Conservation (phyloP, 2,113 vertebrate genomes). For the Mastomys coucha region DNA sequence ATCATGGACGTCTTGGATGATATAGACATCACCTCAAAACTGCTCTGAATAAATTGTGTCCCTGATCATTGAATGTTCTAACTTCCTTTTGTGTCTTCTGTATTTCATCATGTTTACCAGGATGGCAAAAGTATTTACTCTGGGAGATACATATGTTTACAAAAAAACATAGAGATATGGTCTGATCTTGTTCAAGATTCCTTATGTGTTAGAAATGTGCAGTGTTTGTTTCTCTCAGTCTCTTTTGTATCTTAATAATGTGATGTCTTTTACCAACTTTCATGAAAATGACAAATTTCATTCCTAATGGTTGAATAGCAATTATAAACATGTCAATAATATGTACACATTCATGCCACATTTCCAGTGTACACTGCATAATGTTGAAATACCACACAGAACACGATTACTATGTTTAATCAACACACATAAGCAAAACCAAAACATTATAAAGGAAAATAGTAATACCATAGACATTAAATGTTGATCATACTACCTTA, state of each 20-base stretch:
- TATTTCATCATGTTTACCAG: neutral
- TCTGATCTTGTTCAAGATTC: neutral
- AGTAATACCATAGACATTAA: neutral
- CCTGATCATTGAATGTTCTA: neutral
- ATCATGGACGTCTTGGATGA: neutral
- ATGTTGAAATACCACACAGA: neutral
- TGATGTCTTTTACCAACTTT: neutral
- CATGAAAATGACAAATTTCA: neutral
- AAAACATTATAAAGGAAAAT: neutral
- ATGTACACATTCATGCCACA: neutral
- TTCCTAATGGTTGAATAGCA: neutral
- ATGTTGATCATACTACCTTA: neutral
- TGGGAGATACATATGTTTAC: neutral
- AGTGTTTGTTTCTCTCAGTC: neutral
- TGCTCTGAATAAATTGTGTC: conserved; percentile 24
- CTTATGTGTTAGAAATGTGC: neutral
- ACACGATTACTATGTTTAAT: neutral
- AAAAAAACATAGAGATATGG: neutral
- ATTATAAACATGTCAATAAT: neutral
- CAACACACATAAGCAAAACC: neutral
- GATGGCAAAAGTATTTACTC: neutral
- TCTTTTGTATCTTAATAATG: neutral
- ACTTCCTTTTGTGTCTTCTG: conserved; percentile 43
- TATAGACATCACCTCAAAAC: neutral
- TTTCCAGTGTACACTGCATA: neutral